Evolutionary conservation across 2,113 vertebrate genomes (phyloP).

Genomic region (Apus apus): DNA sequence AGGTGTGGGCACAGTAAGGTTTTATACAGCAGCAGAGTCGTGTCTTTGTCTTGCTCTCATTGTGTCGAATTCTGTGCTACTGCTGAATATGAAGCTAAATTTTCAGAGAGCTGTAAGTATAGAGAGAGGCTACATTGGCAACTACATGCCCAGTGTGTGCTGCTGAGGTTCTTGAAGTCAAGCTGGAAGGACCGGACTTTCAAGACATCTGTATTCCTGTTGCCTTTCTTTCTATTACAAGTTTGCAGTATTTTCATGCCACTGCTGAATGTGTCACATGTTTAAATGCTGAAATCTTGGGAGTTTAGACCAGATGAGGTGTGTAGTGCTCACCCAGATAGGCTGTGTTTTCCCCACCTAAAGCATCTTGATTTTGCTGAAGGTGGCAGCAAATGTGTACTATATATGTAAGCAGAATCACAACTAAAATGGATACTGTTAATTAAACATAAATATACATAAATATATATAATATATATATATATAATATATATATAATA

Average conservation of each 20-base stretch:
- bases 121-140: neutral
- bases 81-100: fast-evolving
- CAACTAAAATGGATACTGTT: neutral
- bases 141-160: fast-evolving
- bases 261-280: neutral
- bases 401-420: neutral
- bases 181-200: neutral
- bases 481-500: too few relatives aligned
- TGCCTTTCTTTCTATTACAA: neutral
- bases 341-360: neutral
- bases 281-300: neutral
- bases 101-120: neutral
- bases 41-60: neutral
- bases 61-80: neutral
- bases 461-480: too few relatives aligned
- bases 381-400: neutral
- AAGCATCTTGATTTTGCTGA: neutral
- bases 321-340: neutral
- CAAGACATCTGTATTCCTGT: neutral
- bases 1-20: neutral
- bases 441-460: neutral
- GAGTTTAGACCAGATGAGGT: neutral
- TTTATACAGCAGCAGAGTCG: neutral
- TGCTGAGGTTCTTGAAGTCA: neutral
- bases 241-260: neutral